phyloP scores from a whole-genome alignment of 1,140 invertebrate species.

The Drosophila tristis region DNA sequence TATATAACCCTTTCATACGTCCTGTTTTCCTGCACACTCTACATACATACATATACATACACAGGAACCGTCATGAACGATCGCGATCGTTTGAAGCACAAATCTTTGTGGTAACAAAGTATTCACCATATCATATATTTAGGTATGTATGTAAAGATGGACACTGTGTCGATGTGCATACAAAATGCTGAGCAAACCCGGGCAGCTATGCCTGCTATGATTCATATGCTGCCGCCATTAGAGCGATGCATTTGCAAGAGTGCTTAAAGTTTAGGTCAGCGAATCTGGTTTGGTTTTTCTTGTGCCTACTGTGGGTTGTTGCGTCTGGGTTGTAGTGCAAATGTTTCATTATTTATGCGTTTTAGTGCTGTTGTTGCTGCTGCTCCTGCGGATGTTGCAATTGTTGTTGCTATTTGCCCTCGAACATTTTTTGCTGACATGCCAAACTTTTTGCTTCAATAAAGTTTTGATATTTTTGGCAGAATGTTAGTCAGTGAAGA shows the following conservation, averaged over 20 bases:
- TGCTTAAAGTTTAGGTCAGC: not conserved
- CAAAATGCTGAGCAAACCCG: too few relatives aligned
- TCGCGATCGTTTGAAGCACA: too few relatives aligned
- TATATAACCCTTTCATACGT: too few relatives aligned
- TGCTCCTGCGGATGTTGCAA: not conserved
- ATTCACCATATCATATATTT: too few relatives aligned
- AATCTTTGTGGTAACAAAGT: too few relatives aligned
- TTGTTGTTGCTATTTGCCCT: constrained; percentile 25
- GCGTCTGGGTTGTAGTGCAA: constrained; percentile 47
- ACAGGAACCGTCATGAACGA: too few relatives aligned
- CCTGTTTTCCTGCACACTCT: too few relatives aligned
- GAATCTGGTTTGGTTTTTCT: not conserved
- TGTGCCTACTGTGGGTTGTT: constrained; percentile 3
- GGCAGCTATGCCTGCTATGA: too few relatives aligned
- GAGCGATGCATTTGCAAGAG: not conserved
- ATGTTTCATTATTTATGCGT: constrained; percentile 76
- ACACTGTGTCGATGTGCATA: too few relatives aligned
- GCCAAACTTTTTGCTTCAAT: constrained; percentile 74
- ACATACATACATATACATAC: too few relatives aligned
- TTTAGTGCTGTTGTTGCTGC: constrained; percentile 41
- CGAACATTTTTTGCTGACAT: constrained; percentile 74
- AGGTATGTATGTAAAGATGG: too few relatives aligned
- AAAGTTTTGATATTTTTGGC: constrained; percentile 74
- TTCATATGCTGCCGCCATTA: too few relatives aligned
- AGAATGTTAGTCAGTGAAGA: not conserved